Conservation (phyloP, 2,888 invertebrate genomes). For the Desoria tigrina region DNA sequence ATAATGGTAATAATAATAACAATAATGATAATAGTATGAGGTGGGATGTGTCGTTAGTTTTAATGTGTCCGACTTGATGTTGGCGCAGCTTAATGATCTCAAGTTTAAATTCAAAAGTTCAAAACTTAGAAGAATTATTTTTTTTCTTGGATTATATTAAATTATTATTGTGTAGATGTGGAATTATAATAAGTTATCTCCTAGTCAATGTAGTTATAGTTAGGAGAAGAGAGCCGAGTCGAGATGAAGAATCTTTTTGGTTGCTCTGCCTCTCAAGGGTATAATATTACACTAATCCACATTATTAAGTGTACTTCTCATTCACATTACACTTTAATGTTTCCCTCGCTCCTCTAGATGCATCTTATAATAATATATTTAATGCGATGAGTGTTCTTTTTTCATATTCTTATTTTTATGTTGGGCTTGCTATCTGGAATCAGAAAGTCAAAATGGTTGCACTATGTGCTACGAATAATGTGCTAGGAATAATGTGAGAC, state of each 20-base stretch:
- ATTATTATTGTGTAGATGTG: no score
- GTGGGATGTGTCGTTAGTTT: conserved; percentile 54
- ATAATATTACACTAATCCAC: conserved; percentile 41
- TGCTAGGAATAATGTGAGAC: conserved; percentile 19
- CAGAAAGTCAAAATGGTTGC: conserved; percentile 16
- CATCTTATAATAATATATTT: background rate
- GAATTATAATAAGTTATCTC: background rate
- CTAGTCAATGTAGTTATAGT: background rate
- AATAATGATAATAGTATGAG: conserved; percentile 53
- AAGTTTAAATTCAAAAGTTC: conserved; percentile 23
- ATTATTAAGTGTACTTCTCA: conserved; percentile 38
- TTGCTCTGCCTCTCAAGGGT: conserved; percentile 33
- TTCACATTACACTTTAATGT: conserved; percentile 26
- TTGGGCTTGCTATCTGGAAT: conserved; percentile 7
- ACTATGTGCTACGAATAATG: conserved; percentile 9
- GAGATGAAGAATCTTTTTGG: conserved; percentile 22
- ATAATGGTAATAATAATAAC: conserved; percentile 47
- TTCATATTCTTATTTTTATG: background rate
- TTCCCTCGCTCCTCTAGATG: conserved; percentile 6
- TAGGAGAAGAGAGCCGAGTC: no score
- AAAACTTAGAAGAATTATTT: conserved; percentile 1
- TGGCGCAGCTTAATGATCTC: conserved; percentile 49
- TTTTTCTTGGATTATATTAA: background rate
- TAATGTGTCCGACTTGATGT: conserved; percentile 53
- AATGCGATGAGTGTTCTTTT: background rate